Evolutionary conservation across 2,113 vertebrate species (phyloP).

Genomic region (Gallinago undulata): DNA sequence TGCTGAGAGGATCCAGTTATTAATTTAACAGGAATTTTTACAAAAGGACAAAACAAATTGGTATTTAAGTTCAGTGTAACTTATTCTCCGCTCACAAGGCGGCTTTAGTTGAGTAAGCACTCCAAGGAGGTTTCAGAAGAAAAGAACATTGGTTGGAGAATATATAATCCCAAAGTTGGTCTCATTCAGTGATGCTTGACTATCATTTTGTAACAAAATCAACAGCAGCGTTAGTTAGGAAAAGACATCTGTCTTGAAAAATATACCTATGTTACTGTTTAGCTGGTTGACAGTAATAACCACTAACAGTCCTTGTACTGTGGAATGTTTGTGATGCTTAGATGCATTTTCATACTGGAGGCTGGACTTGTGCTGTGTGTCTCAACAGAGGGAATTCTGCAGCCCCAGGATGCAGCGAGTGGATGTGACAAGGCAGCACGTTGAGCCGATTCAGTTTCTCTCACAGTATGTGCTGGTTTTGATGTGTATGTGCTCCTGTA

Average conservation of each 20-base stretch:
- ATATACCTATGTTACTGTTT: fast-evolving
- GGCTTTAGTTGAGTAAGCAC: not conserved
- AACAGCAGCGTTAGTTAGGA: not conserved
- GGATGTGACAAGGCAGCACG: fast-evolving
- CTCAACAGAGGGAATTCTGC: not conserved
- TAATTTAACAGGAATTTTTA: not conserved
- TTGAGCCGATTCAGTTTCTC: not conserved
- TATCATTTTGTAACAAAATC: not conserved
- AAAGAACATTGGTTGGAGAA: not conserved
- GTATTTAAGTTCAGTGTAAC: not conserved
- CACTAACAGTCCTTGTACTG: not conserved
- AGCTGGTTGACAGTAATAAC: not conserved
- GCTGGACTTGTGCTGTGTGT: fast-evolving
- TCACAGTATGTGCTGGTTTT: not conserved
- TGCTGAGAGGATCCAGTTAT: not conserved
- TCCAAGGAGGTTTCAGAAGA: not conserved
- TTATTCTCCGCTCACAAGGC: not conserved
- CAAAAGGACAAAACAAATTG: not conserved
- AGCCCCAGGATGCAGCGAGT: fast-evolving
- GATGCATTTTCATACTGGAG: not conserved
- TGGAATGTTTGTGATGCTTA: not conserved
- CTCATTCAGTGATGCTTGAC: not conserved
- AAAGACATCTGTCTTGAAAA: not conserved
- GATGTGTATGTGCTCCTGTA: not conserved
- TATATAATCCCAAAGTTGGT: not conserved